These are phyloP conservation scores for Dolichallabes microphthalmus DNA, from an alignment of 2,113 vertebrate genomes.

Conservation along the genomic window DNA sequence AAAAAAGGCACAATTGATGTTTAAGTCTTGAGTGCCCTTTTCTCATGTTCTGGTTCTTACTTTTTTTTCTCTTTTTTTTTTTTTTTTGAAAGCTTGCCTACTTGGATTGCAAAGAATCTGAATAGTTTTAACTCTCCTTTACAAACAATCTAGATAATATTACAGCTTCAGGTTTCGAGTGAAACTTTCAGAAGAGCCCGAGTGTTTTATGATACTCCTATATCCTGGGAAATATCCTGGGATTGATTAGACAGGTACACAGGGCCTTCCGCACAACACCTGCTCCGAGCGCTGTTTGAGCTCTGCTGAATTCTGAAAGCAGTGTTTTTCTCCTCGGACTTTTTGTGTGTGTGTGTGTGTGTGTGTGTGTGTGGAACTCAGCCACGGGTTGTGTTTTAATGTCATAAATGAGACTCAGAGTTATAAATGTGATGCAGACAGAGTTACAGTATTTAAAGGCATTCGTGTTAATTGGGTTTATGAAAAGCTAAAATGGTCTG, in stretches of 20 bases:
- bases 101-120: not conserved
- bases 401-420: not conserved
- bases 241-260: not conserved
- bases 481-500: not conserved
- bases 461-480: too few relatives aligned
- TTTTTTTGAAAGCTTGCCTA: not conserved
- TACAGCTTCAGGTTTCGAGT: slow-evolving; percentile 16
- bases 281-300: not conserved
- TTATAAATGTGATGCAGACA: not conserved
- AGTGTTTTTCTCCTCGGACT: not conserved
- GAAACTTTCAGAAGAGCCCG: not conserved
- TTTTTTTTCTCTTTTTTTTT: too few relatives aligned
- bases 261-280: not conserved
- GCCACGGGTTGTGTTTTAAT: not conserved
- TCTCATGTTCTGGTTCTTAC: not conserved
- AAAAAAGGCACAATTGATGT: too few relatives aligned
- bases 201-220: not conserved
- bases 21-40: not conserved
- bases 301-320: not conserved
- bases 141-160: not conserved
- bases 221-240: not conserved
- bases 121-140: slow-evolving; percentile 20
- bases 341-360: not conserved
- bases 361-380: not conserved
- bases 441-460: too few relatives aligned